Evolutionary conservation across 2,888 invertebrate genomes (phyloP).

Genomic region (Tetragnatha montana): DNA sequence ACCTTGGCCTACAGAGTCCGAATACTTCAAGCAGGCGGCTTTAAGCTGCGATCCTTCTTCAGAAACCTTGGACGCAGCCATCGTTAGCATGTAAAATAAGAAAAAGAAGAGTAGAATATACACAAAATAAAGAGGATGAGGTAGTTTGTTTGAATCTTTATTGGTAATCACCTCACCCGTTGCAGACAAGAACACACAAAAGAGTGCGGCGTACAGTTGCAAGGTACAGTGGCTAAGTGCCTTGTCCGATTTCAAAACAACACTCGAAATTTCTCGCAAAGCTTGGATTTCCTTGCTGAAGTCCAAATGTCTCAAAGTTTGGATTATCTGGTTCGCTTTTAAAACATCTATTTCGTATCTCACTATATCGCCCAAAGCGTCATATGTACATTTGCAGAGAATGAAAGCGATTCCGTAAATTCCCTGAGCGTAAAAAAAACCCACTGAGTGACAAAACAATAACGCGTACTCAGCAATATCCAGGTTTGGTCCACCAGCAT

Average conservation of each 20-base stretch:
- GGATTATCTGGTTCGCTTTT: not conserved
- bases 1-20: not conserved
- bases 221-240: not conserved
- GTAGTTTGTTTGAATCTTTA: no score
- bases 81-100: not conserved
- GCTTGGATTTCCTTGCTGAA: not conserved
- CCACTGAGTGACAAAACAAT: not conserved
- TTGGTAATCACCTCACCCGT: not conserved
- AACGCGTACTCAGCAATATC: not conserved
- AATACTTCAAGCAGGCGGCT: not conserved
- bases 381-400: not conserved
- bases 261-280: not conserved
- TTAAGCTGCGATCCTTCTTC: not conserved
- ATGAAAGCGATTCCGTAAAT: not conserved
- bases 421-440: not conserved
- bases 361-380: not conserved
- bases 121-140: not conserved
- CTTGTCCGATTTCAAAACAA: not conserved
- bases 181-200: not conserved
- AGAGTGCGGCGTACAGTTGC: not conserved
- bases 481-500: not conserved
- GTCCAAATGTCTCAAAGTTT: not conserved
- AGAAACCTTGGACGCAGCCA: not conserved
- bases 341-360: not conserved
- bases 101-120: not conserved